A percentile compares a stretch with the other conserved stretches of the same genome.
Evolutionary conservation across 2,113 vertebrate species (phyloP).

Genomic region (Cepphus grylle): DNA sequence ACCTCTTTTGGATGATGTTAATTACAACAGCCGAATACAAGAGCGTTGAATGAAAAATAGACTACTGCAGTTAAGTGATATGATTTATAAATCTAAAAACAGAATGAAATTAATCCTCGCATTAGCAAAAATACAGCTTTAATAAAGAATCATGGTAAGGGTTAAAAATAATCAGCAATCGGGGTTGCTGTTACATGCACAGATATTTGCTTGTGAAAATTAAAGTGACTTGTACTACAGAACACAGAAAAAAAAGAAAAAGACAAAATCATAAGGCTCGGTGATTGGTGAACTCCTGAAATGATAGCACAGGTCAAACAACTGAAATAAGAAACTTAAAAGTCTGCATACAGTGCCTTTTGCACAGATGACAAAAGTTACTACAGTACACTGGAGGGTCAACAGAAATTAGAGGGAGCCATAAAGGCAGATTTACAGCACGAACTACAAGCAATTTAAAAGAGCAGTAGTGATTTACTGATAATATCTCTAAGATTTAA

Average conservation of each 20-base stretch:
- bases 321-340: constrained; percentile 8
- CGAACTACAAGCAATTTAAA: not conserved
- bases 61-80: not conserved
- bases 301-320: not conserved
- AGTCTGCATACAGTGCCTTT: not conserved
- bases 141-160: not conserved
- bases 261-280: not conserved
- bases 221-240: not conserved
- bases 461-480: not conserved
- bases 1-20: not conserved
- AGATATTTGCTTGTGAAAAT: not conserved
- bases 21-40: not conserved
- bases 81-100: not conserved
- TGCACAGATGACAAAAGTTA: constrained; percentile 18
- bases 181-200: not conserved
- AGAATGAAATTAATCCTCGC: not conserved
- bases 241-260: not conserved
- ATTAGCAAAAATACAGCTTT: not conserved
- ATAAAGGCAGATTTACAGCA: not conserved
- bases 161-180: not conserved
- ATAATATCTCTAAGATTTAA: not conserved
- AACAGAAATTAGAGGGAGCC: not conserved
- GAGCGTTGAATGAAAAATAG: not conserved
- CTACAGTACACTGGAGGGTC: not conserved
- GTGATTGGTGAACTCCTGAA: constrained; percentile 35